Percentiles rank a stretch among this genome's conserved stretches.
These are phyloP conservation scores for Calliopsis andreniformis DNA, from an alignment of 1,140 invertebrate genomes.

Conservation along the genomic window DNA sequence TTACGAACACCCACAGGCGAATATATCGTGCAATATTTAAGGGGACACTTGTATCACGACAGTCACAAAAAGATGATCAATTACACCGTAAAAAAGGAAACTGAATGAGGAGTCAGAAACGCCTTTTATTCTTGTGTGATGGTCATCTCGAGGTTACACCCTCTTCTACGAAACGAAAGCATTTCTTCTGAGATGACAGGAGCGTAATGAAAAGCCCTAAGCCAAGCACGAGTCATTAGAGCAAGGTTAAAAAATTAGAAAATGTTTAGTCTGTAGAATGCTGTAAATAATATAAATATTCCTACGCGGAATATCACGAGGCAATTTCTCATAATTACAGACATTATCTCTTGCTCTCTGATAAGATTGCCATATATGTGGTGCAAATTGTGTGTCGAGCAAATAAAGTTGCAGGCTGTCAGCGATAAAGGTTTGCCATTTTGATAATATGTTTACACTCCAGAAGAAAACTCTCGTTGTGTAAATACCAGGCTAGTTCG, in stretches of 20 bases:
- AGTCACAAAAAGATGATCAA: conserved; percentile 25
- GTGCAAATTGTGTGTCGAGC: neutral
- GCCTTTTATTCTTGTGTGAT: conserved; percentile 7
- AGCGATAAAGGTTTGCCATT: neutral
- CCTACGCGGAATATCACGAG: neutral
- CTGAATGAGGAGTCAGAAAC: neutral
- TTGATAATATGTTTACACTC: too few species aligned
- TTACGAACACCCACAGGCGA: conserved; percentile 22
- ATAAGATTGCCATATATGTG: conserved; percentile 4
- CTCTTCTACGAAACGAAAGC: neutral
- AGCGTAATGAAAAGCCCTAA: neutral
- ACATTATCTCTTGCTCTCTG: neutral
- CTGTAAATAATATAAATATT: too few species aligned
- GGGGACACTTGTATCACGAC: neutral
- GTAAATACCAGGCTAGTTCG: too few species aligned
- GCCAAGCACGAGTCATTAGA: neutral
- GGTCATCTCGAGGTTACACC: neutral
- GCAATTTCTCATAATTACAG: neutral
- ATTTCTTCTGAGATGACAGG: neutral
- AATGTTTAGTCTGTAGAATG: neutral
- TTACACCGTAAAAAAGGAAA: conserved; percentile 1
- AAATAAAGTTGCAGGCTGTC: neutral
- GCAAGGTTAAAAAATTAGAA: neutral
- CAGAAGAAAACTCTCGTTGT: too few species aligned
- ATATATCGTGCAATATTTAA: conserved; percentile 11